phyloP scores from a whole-genome alignment of 2,797 vertebrate species.

The Halcyon leucocephala region DNA sequence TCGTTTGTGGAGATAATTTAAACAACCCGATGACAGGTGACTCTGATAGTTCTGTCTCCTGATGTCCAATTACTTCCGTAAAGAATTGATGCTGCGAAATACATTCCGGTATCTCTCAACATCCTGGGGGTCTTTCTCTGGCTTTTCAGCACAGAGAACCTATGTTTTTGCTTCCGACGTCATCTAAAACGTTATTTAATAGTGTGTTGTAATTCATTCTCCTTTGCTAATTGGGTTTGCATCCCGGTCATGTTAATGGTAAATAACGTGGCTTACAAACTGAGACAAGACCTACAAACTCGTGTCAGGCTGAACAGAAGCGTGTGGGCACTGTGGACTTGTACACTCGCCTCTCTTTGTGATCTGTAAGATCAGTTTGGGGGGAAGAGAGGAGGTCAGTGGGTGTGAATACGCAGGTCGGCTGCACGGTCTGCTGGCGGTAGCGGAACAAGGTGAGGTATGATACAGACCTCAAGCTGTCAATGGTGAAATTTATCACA shows the following conservation, averaged over 20 bases:
- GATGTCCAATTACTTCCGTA: neutral
- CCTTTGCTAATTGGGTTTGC: neutral
- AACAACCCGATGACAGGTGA: neutral
- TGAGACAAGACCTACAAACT: neutral
- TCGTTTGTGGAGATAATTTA: neutral
- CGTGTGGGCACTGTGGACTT: neutral
- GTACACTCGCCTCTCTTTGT: accelerated
- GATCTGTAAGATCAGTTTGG: accelerated
- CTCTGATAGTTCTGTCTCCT: neutral
- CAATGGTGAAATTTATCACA: neutral
- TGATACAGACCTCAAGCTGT: neutral
- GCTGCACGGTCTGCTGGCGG: too few species aligned
- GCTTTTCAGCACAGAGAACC: neutral
- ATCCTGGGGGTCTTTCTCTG: neutral
- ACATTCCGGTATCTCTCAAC: accelerated
- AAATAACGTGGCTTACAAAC: neutral
- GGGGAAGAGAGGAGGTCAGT: neutral
- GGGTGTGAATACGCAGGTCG: neutral
- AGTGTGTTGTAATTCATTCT: neutral
- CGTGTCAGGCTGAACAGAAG: neutral
- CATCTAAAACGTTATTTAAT: neutral
- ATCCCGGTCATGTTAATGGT: neutral
- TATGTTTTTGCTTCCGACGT: neutral
- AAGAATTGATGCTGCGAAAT: neutral
- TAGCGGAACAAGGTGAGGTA: accelerated